A percentile compares a stretch with the other conserved stretches of the same genome.
Conservation (phyloP, 2,797 vertebrate genomes). For the Chelidonichthys spinosus region DNA sequence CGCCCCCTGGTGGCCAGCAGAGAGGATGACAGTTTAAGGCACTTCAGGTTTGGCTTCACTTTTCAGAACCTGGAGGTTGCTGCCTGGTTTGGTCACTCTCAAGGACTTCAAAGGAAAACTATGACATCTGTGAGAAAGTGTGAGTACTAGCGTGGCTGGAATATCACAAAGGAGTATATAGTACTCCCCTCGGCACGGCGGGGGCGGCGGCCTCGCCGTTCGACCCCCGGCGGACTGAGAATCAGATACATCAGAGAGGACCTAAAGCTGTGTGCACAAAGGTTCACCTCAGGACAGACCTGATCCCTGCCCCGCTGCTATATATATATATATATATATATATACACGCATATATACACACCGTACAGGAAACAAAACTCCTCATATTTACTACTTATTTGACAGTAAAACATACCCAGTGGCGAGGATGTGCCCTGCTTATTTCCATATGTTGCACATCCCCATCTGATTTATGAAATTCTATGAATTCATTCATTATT, state of each 20-base stretch:
- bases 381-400: constrained; percentile 48
- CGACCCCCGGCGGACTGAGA: constrained; percentile 61
- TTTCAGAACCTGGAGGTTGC: no score
- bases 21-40: no score
- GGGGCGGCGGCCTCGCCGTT: constrained; percentile 87
- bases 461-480: constrained; percentile 75
- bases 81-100: neutral
- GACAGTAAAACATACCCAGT: constrained; percentile 55
- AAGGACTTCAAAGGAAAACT: neutral
- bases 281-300: constrained; percentile 76
- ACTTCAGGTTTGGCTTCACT: no score
- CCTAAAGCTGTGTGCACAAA: constrained; percentile 79
- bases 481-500: constrained; percentile 84
- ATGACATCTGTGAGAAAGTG: neutral
- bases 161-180: neutral
- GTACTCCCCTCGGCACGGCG: constrained; percentile 67
- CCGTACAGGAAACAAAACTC: no score
- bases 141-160: no score
- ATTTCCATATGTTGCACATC: constrained; percentile 77
- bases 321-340: constrained; percentile 1
- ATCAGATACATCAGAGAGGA: constrained; percentile 93
- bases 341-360: no score
- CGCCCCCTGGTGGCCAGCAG: no score
- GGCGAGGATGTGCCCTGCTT: constrained; percentile 60
- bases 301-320: constrained; percentile 38